Base-by-base conservation (phyloP, 2,888 invertebrate genomes). In the Drosophila demipolita region DNA sequence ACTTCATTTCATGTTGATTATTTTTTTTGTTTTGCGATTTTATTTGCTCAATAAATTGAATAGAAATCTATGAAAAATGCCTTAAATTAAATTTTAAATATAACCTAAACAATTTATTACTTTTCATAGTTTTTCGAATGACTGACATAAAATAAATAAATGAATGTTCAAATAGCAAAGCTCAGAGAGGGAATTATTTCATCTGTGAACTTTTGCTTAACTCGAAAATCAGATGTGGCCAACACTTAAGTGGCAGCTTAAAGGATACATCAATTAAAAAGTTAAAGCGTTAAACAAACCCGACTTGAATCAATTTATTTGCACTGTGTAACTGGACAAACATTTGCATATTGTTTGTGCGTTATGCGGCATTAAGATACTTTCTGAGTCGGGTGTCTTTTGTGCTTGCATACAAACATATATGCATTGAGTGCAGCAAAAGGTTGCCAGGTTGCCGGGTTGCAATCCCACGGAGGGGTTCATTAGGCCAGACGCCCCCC, bases 401-500 rank as follows among this genome's bases (percentile, higher is more conserved):
- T 29, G 17, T 49, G 49, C 45, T 6, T 48, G 23, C 45, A 12
- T 7, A 23, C 12, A 49, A 11, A 26, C 48, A n/a, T 50, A 29
- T 29, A 17, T 26, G 45, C 20, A 23, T 17, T n/a, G 36, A 23
- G 50, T 49, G 61, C 67, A 23, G 40, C 54, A 36, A 61, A 62
- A 29, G 26, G 48, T 55, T 55, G 15, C n/a, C 50, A 32, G 29
- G 29, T 29, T 23, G 23, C 23, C 23, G 2, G 23, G 23, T 50
- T 50, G 20, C 35, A 49, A 57, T 23, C 57, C 66, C 15, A 9
- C 52, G 66, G 52, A 50, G 33, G 58, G 57, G 67, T 58, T 66
- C 68, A 52, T 58, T 68, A 58, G 66, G 66, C 61, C 54, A 40
- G 65, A 53, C 15, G 42, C 45, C 45, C 23, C n/a, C 54, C 17